Base-by-base conservation (phyloP, 2,113 vertebrate species). In the Chitala chitala region DNA sequence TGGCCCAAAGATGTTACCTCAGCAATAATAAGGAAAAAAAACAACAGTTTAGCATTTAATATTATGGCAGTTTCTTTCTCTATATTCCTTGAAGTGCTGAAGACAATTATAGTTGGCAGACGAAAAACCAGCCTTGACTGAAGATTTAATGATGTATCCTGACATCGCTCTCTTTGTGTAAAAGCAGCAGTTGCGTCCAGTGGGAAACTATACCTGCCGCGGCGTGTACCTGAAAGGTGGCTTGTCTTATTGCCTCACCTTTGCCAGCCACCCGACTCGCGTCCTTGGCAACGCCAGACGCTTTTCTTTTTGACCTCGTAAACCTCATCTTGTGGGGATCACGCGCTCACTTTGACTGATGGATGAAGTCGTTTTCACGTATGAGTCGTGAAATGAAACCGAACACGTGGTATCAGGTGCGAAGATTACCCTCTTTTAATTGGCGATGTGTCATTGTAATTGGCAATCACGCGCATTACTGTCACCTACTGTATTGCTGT, bases 31-130 rank as follows among this genome's bases (percentile, higher is more conserved):
- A 17, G n/a, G 22, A 13, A 22, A 5, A n/a, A 46, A 24, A 26
- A 68, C 64, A 46, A 46, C 64, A 26, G 9, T 26, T 68, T 68
- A 48, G 29, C 42, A 46, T 46, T 68, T 46, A 68, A 68, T 46
- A 48, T 46, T 46, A 48, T 26, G 64, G 64, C 22, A 68, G 64
- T n/a, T 46, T 24, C 42, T 68, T 48, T 68, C 40, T 46, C 7
- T 20, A 15, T 8, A 10, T 20, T 68, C 24, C 42, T 24, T 7
- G 42, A 46, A 5, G 15, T 26, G 40, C 40, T 46, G 64, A 46
- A 68, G 46, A 48, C 12, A 48, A 48, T 46, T 68, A 68, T 12
- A 46, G 38, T 24, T 46, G 22, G 42, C 9, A 40, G 64, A 24
- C 40, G 36, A 66, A 33, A 26, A 44, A 33, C 64, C 40, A 44